Evolutionary conservation across 2,797 vertebrate species (phyloP).

Genomic region (Tokudaia muenninki): DNA sequence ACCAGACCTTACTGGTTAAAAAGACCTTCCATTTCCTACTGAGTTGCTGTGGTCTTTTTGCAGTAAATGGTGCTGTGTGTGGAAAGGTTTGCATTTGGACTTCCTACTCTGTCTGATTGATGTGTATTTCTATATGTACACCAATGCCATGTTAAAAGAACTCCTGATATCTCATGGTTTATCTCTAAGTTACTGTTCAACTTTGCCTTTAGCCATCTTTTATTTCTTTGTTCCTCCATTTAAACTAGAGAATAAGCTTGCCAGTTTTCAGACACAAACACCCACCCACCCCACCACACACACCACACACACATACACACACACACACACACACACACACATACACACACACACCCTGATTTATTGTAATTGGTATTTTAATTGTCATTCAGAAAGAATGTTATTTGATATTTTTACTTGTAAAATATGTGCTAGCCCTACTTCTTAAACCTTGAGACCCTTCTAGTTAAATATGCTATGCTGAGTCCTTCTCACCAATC

Average conservation of each 20-base stretch:
- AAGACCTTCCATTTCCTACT: not conserved
- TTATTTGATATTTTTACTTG: not conserved
- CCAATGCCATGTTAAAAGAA: not conserved
- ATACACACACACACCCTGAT: not conserved
- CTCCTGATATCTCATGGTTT: not conserved
- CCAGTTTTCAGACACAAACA: not conserved
- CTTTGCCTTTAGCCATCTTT: not conserved
- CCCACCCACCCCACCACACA: not conserved
- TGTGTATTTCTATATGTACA: not conserved
- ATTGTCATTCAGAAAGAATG: not conserved
- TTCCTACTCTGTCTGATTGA: not conserved
- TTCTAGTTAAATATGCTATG: conserved; percentile 24
- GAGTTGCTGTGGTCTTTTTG: not conserved
- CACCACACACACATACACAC: not conserved
- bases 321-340: not conserved
- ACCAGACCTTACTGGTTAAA: not conserved
- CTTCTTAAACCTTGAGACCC: conserved; percentile 8
- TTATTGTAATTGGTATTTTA: not conserved
- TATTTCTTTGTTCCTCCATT: not conserved
- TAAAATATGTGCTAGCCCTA: not conserved
- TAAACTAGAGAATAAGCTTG: conserved; percentile 45
- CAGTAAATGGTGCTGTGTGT: not conserved
- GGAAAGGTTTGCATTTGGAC: not conserved
- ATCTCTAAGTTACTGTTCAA: conserved; percentile 15
- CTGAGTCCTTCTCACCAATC: not conserved